Conservation (phyloP, 2,797 vertebrate species). For the Neosalanx taihuensis region DNA sequence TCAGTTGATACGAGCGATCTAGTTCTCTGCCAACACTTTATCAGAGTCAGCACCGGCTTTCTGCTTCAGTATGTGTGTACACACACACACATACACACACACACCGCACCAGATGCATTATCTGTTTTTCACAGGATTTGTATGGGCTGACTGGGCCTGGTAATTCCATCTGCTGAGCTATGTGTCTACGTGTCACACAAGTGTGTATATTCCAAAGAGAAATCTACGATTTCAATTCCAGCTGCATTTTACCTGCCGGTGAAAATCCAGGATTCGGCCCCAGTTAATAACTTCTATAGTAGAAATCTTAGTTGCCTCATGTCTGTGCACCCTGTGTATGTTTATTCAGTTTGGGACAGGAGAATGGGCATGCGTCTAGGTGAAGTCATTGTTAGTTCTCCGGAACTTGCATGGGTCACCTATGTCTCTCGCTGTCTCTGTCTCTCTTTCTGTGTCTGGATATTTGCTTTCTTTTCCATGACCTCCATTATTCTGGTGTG, state of each 20-base stretch:
- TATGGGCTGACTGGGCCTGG: conserved; percentile 59
- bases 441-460: background rate
- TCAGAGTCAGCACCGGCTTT: conserved; percentile 58
- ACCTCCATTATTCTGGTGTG: no score
- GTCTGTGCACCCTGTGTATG: no score
- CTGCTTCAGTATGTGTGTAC: conserved; percentile 44
- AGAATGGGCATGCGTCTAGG: no score
- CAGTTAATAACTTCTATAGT: no score
- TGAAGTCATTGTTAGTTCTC: no score
- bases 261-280: background rate
- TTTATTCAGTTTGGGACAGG: no score
- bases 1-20: conserved; percentile 64
- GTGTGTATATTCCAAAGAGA: conserved; percentile 14
- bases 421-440: no score
- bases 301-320: no score
- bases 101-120: conserved; percentile 42
- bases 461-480: no score
- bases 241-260: conserved; percentile 1
- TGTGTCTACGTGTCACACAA: conserved; percentile 12
- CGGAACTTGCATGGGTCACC: no score
- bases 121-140: conserved; percentile 55
- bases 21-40: conserved; percentile 61
- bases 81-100: conserved; percentile 29
- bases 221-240: background rate
- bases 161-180: conserved; percentile 51